Evolutionary conservation across 2,888 invertebrate genomes (phyloP).

Genomic region (Rhaphigaster nebulosa): DNA sequence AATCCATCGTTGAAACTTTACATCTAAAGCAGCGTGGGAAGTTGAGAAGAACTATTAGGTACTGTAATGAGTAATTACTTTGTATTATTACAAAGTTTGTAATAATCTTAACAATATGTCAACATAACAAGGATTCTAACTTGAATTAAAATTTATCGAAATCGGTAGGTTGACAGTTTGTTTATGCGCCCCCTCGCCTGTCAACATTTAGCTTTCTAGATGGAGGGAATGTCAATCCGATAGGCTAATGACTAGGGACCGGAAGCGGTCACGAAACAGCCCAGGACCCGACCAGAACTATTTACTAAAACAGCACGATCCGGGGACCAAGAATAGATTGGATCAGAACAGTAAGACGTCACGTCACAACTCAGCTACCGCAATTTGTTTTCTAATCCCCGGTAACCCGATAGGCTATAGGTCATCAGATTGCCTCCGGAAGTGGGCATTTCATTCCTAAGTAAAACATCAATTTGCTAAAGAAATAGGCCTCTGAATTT

Average conservation of each 20-base stretch:
- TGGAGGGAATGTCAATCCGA: background rate
- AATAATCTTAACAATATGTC: no score
- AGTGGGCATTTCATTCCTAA: background rate
- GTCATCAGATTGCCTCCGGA: background rate
- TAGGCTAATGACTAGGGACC: background rate
- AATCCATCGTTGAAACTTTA: no score
- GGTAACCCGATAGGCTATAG: background rate
- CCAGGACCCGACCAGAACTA: background rate
- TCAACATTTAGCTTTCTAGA: background rate
- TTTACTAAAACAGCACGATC: constrained; percentile 16
- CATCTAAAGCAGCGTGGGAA: no score
- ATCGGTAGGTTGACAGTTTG: background rate
- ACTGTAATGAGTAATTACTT: no score
- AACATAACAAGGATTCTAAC: no score
- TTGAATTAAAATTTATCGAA: background rate
- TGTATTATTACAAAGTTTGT: no score
- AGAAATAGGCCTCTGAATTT: constrained; percentile 8
- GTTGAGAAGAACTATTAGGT: no score
- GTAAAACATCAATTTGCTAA: background rate
- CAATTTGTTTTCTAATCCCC: background rate
- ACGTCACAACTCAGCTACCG: constrained; percentile 7
- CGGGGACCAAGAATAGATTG: background rate
- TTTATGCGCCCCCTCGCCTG: background rate
- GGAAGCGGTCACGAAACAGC: background rate
- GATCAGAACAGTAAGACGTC: constrained; percentile 5